phyloP scores from a whole-genome alignment of 2,888 invertebrate genomes.

The Thereva nobilitata region DNA sequence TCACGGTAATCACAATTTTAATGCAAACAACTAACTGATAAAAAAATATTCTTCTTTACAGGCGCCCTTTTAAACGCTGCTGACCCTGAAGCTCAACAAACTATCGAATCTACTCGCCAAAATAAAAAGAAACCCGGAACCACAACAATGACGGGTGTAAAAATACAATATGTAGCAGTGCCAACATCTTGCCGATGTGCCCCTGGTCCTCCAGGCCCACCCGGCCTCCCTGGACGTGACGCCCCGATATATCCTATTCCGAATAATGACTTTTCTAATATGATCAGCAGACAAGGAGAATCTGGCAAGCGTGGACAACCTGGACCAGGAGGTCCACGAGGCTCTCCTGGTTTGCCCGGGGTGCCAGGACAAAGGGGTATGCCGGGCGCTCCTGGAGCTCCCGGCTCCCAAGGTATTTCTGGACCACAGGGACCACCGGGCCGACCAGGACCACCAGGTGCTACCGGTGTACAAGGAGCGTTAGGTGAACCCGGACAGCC shows the following conservation, averaged over 20 bases:
- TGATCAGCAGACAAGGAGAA: too few relatives aligned
- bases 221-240: not conserved
- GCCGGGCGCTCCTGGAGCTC: not conserved
- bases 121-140: not conserved
- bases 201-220: slow-evolving; percentile 20
- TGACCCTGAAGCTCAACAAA: too few relatives aligned
- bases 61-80: too few relatives aligned
- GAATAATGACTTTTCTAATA: too few relatives aligned
- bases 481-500: not conserved
- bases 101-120: not conserved
- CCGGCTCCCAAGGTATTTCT: slow-evolving; percentile 5
- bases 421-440: slow-evolving; percentile 23
- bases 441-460: not conserved
- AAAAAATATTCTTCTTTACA: too few relatives aligned
- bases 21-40: too few relatives aligned
- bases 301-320: too few relatives aligned
- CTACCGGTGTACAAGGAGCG: slow-evolving; percentile 9
- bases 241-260: too few relatives aligned
- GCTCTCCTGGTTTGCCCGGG: slow-evolving; percentile 13
- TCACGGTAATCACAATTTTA: too few relatives aligned
- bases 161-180: slow-evolving; percentile 1
- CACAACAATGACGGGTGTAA: not conserved
- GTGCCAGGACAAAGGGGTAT: not conserved
- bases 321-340: not conserved
- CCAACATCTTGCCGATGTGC: slow-evolving; percentile 7